phyloP scores from a whole-genome alignment of 2,113 vertebrate species.

The Osmerus eperlanus region DNA sequence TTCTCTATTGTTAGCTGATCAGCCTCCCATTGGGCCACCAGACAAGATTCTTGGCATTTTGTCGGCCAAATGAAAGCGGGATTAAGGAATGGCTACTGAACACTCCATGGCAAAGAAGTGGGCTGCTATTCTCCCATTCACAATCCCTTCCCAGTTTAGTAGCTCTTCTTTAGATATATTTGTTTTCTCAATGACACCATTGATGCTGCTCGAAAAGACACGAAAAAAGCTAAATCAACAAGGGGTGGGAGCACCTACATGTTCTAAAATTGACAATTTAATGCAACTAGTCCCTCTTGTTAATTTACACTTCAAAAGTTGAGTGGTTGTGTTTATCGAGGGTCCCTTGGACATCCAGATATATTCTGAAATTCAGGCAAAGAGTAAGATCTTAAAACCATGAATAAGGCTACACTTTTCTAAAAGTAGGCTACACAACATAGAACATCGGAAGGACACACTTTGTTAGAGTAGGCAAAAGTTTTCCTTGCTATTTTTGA shows the following conservation, averaged over 20 bases:
- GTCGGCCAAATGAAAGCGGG: conserved; percentile 94
- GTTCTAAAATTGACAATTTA: background rate
- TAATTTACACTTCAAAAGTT: no score
- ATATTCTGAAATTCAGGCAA: no score
- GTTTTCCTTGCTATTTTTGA: no score
- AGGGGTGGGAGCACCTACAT: conserved; percentile 13
- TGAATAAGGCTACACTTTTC: background rate
- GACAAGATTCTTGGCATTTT: conserved; percentile 91
- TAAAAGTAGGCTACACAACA: no score
- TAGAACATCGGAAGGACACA: no score
- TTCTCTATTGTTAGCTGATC: conserved; percentile 92
- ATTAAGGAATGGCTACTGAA: conserved; percentile 89
- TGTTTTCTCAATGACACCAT: conserved; percentile 67
- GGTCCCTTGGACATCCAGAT: no score
- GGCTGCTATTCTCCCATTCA: conserved; percentile 73
- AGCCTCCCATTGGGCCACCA: conserved; percentile 87
- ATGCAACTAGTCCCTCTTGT: background rate
- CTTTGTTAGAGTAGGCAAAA: no score
- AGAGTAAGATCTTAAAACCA: background rate
- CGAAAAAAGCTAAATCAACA: conserved; percentile 62
- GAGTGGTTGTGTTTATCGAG: no score
- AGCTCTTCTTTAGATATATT: conserved; percentile 64
- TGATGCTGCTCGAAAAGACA: conserved; percentile 50
- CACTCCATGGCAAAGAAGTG: conserved; percentile 85
- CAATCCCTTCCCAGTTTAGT: conserved; percentile 52